Percentiles rank a stretch among this genome's conserved stretches.
These are phyloP conservation scores for Pongo pygmaeus DNA, from an alignment of 2,113 vertebrate genomes.

Conservation along the genomic window DNA sequence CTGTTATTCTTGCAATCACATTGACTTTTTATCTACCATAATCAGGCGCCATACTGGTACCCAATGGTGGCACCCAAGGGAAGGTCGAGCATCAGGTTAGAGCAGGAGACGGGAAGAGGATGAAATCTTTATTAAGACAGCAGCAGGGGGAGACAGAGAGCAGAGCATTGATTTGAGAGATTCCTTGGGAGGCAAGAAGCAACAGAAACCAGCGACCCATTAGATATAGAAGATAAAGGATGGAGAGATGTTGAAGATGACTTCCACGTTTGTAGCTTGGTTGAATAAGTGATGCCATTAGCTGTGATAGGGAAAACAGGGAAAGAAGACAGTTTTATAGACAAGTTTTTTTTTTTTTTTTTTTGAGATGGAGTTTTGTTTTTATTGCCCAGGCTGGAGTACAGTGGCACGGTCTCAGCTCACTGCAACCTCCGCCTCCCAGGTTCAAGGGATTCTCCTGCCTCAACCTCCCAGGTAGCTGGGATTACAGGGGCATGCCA, in stretches of 20 bases:
- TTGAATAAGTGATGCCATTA: not conserved
- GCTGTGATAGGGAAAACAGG: not conserved
- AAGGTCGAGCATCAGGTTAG: not conserved
- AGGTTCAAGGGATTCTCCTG: no score
- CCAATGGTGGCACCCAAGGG: not conserved
- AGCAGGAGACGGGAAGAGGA: not conserved
- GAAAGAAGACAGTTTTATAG: not conserved
- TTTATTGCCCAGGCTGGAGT: no score
- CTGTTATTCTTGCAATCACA: not conserved
- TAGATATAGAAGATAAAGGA: not conserved
- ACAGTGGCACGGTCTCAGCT: no score
- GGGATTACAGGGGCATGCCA: no score
- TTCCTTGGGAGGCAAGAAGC: not conserved
- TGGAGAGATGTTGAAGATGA: not conserved
- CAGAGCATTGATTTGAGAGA: not conserved
- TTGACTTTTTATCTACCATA: not conserved
- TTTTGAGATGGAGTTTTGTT: no score
- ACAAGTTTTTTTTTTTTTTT: not conserved
- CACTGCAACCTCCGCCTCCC: no score
- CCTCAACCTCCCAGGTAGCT: no score
- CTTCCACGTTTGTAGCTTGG: not conserved
- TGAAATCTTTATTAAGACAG: not conserved
- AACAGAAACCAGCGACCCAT: not conserved
- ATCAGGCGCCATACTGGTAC: not conserved
- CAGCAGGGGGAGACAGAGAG: not conserved